Evolutionary conservation across 1,140 invertebrate genomes (phyloP).

Genomic region (Epicauta chinensis): DNA sequence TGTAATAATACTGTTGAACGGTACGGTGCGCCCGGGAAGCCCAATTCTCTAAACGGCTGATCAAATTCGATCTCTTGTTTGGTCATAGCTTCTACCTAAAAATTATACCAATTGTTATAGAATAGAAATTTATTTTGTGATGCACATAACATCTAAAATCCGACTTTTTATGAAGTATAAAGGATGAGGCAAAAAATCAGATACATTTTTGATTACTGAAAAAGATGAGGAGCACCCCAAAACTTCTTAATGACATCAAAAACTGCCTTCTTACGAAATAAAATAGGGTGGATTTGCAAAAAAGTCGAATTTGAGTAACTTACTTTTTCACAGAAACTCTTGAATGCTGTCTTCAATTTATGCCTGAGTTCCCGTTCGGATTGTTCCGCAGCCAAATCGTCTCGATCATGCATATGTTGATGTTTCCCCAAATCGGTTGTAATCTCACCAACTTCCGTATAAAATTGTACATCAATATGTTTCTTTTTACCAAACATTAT

Average conservation of each 20-base stretch:
- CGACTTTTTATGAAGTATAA: no score
- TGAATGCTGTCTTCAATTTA: slow-evolving; percentile 96
- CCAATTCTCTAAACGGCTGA: slow-evolving; percentile 94
- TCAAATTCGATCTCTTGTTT: slow-evolving; percentile 99
- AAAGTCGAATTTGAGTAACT: no score
- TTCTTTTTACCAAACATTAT: slow-evolving; percentile 99
- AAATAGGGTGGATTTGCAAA: no score
- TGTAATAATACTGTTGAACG: slow-evolving; percentile 93
- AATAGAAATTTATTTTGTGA: no score
- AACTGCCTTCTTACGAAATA: no score
- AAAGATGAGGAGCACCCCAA: no score
- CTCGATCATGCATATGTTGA: slow-evolving; percentile 98
- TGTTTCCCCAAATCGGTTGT: slow-evolving; percentile 99
- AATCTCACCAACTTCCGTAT: slow-evolving; percentile 99
- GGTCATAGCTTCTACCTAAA: slow-evolving; percentile 83
- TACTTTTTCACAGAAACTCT: slow-evolving; percentile 93
- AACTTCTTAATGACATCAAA: no score
- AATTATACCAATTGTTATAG: slow-evolving; percentile 33
- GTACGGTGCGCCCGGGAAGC: slow-evolving; percentile 96
- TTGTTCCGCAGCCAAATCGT: slow-evolving; percentile 97
- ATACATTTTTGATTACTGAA: no score
- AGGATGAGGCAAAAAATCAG: no score
- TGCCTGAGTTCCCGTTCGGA: slow-evolving; percentile 94
- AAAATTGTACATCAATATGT: slow-evolving; percentile 98
- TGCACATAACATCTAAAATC: no score